Base-by-base conservation (phyloP, 2,797 vertebrate genomes). In the Crocidura indochinensis region DNA sequence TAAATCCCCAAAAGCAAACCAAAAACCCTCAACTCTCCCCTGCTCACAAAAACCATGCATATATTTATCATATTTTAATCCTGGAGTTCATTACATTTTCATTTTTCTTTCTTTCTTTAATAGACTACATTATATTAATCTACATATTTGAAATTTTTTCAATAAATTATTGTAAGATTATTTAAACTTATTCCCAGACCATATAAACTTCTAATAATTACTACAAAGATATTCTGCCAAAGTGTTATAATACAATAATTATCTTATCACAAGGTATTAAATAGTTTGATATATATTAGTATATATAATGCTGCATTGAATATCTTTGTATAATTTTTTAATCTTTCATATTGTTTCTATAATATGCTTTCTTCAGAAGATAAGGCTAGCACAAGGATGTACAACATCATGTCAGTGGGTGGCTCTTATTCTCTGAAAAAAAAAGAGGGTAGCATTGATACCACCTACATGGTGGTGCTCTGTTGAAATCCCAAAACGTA, bases 131-230 rank as follows among this genome's bases (percentile, higher is more conserved):
- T 38, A 64, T 51, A 53, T 38, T 38, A 38, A 38, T 38, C 5
- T 38, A 38, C 38, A 38, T 38, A 38, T 38, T 22, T 56, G 46
- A 85, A 90, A 1, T 79, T 38, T 72, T 92, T 74, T 27, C 60
- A 76, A 81, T 53, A 90, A 76, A 60, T 60, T 75, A 53, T 27
- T 75, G 44, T 72, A 74, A 69, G 51, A 79, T 75, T 79, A 10
- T 84, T 88, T 12, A 60, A 75, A 76, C 82, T 80, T 65, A 79
- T 47, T 68, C 87, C 56, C 51, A 49, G 31, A 84, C n/a, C 73
- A 6, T 2, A 53, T n/a, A 86, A 84, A 51, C 17, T 62, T 49
- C 12, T 44, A 87, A 6, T n/a, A 81, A 78, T 29, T 92, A 78
- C 26, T 74, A 80, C 3, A 8, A 87, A 82, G 47, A 83, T 71